Percentiles rank a stretch among this genome's conserved stretches.
These are phyloP conservation scores for Neosilurus hyrtlii DNA, from an alignment of 2,797 vertebrate genomes.

Conservation along the genomic window DNA sequence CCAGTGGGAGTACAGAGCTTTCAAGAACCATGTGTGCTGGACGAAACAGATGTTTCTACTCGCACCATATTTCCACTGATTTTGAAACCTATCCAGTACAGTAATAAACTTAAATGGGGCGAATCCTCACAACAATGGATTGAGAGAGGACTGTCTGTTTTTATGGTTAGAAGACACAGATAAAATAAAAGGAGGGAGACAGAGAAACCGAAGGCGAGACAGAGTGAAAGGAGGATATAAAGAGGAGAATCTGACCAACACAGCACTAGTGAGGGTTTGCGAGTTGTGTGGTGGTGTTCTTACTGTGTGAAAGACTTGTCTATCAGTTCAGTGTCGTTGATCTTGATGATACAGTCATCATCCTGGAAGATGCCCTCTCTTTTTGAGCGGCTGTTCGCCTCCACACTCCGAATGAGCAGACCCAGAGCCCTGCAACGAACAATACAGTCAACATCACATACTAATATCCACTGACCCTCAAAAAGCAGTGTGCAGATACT, in stretches of 20 bases:
- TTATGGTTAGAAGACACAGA: slow-evolving; percentile 38
- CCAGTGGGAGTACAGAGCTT: slow-evolving; percentile 19
- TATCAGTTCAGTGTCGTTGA: slow-evolving; percentile 85
- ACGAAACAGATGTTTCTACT: slow-evolving; percentile 41
- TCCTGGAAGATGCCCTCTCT: slow-evolving; percentile 86
- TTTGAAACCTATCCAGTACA: slow-evolving; percentile 55
- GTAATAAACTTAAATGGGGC: slow-evolving; percentile 63
- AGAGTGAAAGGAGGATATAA: slow-evolving; percentile 3
- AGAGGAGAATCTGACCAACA: neutral
- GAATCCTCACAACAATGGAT: slow-evolving; percentile 53
- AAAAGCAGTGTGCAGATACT: neutral
- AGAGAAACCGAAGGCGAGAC: neutral
- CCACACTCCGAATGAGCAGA: slow-evolving; percentile 88
- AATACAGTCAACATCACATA: neutral
- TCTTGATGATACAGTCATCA: slow-evolving; percentile 93
- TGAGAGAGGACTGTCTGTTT: slow-evolving; percentile 28
- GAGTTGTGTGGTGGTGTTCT: slow-evolving; percentile 62
- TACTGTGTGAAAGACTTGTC: slow-evolving; percentile 95
- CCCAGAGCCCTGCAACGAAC: slow-evolving; percentile 81
- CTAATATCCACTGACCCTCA: neutral
- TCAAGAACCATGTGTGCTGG: slow-evolving; percentile 41
- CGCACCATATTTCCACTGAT: slow-evolving; percentile 32
- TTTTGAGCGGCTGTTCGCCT: slow-evolving; percentile 88
- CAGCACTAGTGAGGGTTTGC: neutral
- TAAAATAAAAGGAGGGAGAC: neutral